These are phyloP conservation scores for Rhagium mordax DNA, from an alignment of 2,888 invertebrate genomes.

Conservation along the genomic window DNA sequence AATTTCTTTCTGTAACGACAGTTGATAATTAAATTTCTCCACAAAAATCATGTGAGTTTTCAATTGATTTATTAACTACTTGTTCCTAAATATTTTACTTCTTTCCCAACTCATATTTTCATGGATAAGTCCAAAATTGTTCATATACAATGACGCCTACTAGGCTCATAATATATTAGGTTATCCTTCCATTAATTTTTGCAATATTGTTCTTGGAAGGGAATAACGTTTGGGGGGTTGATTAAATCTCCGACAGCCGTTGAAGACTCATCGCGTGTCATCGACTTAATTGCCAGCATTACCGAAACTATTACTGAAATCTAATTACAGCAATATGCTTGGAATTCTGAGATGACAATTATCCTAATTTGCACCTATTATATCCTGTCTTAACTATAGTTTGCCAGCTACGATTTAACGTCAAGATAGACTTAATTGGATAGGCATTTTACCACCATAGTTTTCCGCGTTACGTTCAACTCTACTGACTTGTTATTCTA, in stretches of 20 bases:
- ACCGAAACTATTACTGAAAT: conserved; percentile 68
- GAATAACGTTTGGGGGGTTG: conserved; percentile 36
- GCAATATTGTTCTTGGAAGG: background rate
- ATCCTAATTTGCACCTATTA: conserved; percentile 70
- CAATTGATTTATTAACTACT: too few relatives aligned
- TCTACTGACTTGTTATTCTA: conserved; percentile 25
- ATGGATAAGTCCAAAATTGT: too few relatives aligned
- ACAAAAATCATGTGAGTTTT: too few relatives aligned
- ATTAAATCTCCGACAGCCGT: conserved; percentile 63
- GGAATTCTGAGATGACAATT: conserved; percentile 69
- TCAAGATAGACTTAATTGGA: conserved; percentile 65
- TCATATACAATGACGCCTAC: too few relatives aligned
- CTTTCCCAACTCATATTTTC: too few relatives aligned
- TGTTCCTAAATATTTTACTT: too few relatives aligned
- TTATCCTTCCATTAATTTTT: background rate
- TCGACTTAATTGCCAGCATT: conserved; percentile 67
- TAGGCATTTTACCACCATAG: conserved; percentile 53
- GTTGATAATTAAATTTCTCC: too few relatives aligned
- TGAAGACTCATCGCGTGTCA: conserved; percentile 65
- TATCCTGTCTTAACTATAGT: conserved; percentile 61
- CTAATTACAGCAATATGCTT: conserved; percentile 69
- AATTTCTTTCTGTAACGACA: too few relatives aligned
- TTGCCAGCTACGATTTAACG: conserved; percentile 60
- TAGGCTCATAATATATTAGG: too few relatives aligned
- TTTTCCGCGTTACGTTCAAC: conserved; percentile 34